phyloP scores from a whole-genome alignment of 2,113 vertebrate species.

The Aegotheles bennettii region DNA sequence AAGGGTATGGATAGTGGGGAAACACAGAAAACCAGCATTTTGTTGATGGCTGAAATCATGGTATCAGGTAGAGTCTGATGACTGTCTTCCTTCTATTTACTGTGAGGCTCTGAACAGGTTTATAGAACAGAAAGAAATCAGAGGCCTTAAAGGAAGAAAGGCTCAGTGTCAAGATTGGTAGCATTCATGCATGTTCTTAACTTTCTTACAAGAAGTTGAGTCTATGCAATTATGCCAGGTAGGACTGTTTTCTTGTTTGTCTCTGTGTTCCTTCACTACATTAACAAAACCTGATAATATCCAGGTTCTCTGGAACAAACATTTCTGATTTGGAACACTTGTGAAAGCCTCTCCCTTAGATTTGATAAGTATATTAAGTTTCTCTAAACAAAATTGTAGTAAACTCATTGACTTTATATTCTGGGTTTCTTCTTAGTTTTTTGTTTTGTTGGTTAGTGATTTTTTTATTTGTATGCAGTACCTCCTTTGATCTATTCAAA shows the following conservation, averaged over 20 bases:
- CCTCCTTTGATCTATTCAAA: neutral
- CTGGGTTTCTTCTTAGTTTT: neutral
- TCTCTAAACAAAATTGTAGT: neutral
- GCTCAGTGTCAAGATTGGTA: neutral
- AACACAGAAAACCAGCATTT: neutral
- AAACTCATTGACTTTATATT: neutral
- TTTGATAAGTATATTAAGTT: neutral
- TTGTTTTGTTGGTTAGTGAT: neutral
- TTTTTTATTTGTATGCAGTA: neutral
- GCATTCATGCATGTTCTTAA: neutral
- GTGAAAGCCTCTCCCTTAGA: neutral
- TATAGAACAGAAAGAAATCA: neutral
- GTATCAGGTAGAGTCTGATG: slow-evolving; percentile 79
- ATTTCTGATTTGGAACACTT: neutral
- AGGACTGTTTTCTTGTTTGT: neutral
- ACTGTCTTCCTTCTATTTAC: neutral
- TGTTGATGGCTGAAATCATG: slow-evolving; percentile 80
- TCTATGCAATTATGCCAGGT: neutral
- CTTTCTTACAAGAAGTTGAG: neutral
- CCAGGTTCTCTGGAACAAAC: neutral
- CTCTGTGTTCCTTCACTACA: neutral
- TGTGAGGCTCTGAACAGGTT: neutral
- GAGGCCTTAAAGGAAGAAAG: neutral
- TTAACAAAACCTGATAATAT: neutral
- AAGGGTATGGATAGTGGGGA: neutral